Evolutionary conservation across 37 sponge, comb jelly and placozoan species (phyloP), one percentile per base, ranked within the genome.

Genomic region (Cladorhizidae sp.): DNA sequence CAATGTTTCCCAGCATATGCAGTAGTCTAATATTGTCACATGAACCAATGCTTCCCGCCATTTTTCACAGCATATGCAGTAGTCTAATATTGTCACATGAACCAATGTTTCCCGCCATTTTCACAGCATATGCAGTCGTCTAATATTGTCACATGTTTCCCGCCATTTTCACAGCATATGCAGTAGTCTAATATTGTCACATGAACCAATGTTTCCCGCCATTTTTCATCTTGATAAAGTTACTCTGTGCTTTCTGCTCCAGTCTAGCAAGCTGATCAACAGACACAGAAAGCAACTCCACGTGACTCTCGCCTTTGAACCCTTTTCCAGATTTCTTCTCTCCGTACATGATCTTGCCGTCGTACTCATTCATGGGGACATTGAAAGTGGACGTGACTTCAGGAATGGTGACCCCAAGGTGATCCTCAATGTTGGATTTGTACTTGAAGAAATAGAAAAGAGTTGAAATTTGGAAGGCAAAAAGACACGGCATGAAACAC

Each of bases 311-410:
- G 49, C 79, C 85, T 11, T 25, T 28, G 31, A 35, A 62, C 51
- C 84, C 81, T 42, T 41, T 55, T 18, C 54, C 49, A 31, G 70
- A 67, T 59, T 85, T 80, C 86, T 85, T 90, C 79, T 78, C 81
- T 63, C 98, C 98, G 43, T 98, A 98, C 22, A 75, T 79, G n/a
- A 95, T 87, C 72, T 95, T 94, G 32, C 95, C 98, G 73, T 94
- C 98, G 85, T 76, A 97, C 74, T 95, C 98, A 72, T 85, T 90
- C 25, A 80, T 76, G 0, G 91, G 87, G 8, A 97, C 89, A 21
- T 79, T 54, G 64, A 97, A 83, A 17, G 81, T 45, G 28, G 52
- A 25, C 21, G 61, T 80, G 7, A 90, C 88, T 62, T 73, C 67
- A n/a, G 95, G 81, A 51, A 97, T 88, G 42, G 75, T 90, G 40